Percentiles rank a stretch among this genome's conserved stretches.
Conservation (phyloP, 2,113 vertebrate genomes). For the Acrocephalus kingi region DNA sequence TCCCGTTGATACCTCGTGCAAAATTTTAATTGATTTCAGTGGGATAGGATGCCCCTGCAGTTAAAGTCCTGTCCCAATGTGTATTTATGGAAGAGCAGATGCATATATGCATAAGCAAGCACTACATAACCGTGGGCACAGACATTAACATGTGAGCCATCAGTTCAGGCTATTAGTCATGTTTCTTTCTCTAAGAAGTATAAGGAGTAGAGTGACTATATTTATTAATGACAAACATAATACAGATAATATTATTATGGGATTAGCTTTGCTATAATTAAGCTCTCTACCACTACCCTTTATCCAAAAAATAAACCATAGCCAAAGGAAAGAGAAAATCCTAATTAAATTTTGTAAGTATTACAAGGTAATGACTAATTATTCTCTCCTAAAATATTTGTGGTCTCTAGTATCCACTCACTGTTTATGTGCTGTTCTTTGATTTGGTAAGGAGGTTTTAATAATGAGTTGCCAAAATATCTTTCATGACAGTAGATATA, state of each 20-base stretch:
- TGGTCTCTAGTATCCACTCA: not conserved
- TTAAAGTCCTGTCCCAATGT: not conserved
- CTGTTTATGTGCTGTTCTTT: not conserved
- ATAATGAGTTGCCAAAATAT: not conserved
- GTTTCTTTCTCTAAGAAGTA: not conserved
- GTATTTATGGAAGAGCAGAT: not conserved
- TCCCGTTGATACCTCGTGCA: not conserved
- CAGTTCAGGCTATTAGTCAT: not conserved
- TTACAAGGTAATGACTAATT: not conserved
- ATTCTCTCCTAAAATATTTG: not conserved
- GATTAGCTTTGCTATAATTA: slow-evolving; percentile 2
- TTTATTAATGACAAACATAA: not conserved
- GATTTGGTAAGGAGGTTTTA: not conserved
- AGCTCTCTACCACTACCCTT: not conserved
- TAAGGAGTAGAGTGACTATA: not conserved
- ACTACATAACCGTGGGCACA: not conserved
- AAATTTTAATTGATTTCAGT: not conserved
- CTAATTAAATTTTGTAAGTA: not conserved
- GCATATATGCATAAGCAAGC: not conserved
- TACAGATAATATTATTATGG: not conserved
- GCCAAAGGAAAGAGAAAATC: slow-evolving; percentile 12
- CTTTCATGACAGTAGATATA: not conserved
- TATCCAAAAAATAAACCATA: not conserved
- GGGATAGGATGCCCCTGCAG: not conserved
- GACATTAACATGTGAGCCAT: not conserved